Conservation (phyloP, 2,888 invertebrate species). For the Catocala sponsa region DNA sequence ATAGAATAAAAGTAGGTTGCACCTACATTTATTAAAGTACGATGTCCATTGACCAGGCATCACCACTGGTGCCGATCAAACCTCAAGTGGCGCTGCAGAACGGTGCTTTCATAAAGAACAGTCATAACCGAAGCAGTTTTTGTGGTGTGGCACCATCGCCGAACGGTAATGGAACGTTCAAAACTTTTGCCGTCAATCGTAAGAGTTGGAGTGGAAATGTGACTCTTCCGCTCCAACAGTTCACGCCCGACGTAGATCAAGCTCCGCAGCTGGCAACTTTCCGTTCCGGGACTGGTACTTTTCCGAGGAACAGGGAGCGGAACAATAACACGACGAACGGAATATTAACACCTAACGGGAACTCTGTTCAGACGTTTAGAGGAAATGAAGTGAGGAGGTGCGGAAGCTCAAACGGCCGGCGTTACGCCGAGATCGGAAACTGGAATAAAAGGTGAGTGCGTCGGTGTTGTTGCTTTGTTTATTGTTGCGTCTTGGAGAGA, state of each 20-base stretch:
- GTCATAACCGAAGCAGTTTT: conserved; percentile 86
- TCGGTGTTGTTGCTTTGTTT: conserved; percentile 50
- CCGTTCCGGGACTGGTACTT: conserved; percentile 84
- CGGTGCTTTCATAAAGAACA: conserved; percentile 85
- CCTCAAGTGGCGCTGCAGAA: conserved; percentile 80
- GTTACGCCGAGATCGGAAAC: conserved; percentile 89
- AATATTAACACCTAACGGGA: conserved; percentile 87
- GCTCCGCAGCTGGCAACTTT: conserved; percentile 83
- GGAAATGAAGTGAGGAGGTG: conserved; percentile 87
- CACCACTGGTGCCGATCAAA: conserved; percentile 85
- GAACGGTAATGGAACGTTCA: conserved; percentile 82
- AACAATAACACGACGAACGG: conserved; percentile 83
- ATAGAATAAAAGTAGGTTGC: conserved; percentile 72
- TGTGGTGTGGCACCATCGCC: conserved; percentile 83
- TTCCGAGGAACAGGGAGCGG: conserved; percentile 83
- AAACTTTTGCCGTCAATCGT: conserved; percentile 85
- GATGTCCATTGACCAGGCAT: conserved; percentile 87
- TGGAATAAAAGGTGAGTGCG: conserved; percentile 86
- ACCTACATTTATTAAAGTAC: conserved; percentile 74
- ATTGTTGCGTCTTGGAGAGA: conserved; percentile 26
- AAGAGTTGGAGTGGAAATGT: conserved; percentile 88
- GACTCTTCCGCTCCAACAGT: conserved; percentile 84
- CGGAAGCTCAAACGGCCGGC: conserved; percentile 85
- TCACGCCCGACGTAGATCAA: conserved; percentile 73
- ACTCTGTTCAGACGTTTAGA: conserved; percentile 80